Percentiles rank a stretch among this genome's conserved stretches.
phyloP scores from a whole-genome alignment of 2,113 vertebrate genomes.

The Lonchura striata region DNA sequence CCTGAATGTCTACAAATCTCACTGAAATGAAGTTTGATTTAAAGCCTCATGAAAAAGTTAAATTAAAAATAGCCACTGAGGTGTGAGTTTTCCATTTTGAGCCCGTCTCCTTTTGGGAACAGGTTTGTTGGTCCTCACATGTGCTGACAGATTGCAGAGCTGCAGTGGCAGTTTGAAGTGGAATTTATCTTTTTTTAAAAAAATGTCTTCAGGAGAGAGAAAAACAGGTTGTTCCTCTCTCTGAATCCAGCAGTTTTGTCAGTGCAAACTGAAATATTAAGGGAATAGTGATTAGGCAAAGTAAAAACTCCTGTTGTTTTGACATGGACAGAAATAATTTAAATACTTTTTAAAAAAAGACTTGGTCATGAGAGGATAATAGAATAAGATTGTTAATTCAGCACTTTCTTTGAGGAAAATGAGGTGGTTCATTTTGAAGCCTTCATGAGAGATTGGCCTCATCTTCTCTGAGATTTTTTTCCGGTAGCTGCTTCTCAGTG shows the following conservation, averaged over 20 bases:
- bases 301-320: not conserved
- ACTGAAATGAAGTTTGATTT: not conserved
- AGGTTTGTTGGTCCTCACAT: not conserved
- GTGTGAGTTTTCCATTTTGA: not conserved
- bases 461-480: not conserved
- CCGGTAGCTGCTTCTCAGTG: not conserved
- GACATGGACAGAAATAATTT: not conserved
- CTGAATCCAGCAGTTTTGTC: not conserved
- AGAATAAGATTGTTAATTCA: not conserved
- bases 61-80: not conserved
- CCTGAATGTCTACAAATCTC: not conserved
- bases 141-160: not conserved
- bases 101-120: not conserved
- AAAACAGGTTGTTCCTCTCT: not conserved
- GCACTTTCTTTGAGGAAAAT: not conserved
- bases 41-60: not conserved
- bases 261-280: not conserved
- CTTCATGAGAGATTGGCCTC: not conserved
- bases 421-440: not conserved
- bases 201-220: not conserved
- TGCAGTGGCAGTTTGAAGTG: not conserved
- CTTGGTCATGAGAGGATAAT: not conserved
- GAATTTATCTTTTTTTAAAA: not conserved
- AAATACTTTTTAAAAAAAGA: fast-evolving
- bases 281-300: not conserved